These are phyloP conservation scores for Drosophila ambigua DNA, from an alignment of 1,140 invertebrate genomes.

Conservation along the genomic window DNA sequence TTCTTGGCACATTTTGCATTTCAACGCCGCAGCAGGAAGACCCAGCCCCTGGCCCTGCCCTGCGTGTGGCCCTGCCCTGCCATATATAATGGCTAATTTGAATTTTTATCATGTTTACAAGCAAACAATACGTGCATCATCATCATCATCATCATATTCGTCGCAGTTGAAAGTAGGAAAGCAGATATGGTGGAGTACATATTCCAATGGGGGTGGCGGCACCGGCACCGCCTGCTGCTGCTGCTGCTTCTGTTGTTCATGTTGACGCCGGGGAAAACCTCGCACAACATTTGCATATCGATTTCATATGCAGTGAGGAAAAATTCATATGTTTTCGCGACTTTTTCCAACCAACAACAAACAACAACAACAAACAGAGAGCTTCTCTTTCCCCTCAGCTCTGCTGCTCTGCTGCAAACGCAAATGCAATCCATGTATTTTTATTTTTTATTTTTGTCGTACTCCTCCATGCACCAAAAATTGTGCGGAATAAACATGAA, in stretches of 20 bases:
- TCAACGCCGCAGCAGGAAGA: slow-evolving; percentile 58
- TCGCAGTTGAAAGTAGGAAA: slow-evolving; percentile 18
- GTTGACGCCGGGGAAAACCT: slow-evolving; percentile 51
- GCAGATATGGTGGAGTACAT: too few relatives aligned
- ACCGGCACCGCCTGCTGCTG: background rate
- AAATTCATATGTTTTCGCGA: slow-evolving; percentile 49
- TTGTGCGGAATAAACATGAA: slow-evolving; percentile 73
- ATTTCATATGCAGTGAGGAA: slow-evolving; percentile 77
- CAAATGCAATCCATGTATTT: slow-evolving; percentile 58
- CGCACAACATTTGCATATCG: slow-evolving; percentile 79
- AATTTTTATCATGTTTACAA: slow-evolving; percentile 83
- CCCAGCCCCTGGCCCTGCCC: slow-evolving; percentile 5
- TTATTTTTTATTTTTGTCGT: slow-evolving; percentile 39
- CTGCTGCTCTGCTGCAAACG: slow-evolving; percentile 4
- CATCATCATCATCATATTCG: slow-evolving; percentile 44
- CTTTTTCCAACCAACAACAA: slow-evolving; percentile 1
- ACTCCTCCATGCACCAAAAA: slow-evolving; percentile 31
- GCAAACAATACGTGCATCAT: slow-evolving; percentile 82
- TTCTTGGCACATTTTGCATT: slow-evolving; percentile 76
- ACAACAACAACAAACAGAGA: background rate
- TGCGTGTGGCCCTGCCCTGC: slow-evolving; percentile 20
- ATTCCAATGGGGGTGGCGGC: too few relatives aligned
- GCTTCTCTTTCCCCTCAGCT: background rate
- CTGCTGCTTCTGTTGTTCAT: slow-evolving; percentile 23
- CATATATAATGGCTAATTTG: slow-evolving; percentile 79